A percentile compares a stretch with the other conserved stretches of the same genome.
Evolutionary conservation across 2,113 vertebrate species (phyloP).

Genomic region (Hemichromis elongatus): DNA sequence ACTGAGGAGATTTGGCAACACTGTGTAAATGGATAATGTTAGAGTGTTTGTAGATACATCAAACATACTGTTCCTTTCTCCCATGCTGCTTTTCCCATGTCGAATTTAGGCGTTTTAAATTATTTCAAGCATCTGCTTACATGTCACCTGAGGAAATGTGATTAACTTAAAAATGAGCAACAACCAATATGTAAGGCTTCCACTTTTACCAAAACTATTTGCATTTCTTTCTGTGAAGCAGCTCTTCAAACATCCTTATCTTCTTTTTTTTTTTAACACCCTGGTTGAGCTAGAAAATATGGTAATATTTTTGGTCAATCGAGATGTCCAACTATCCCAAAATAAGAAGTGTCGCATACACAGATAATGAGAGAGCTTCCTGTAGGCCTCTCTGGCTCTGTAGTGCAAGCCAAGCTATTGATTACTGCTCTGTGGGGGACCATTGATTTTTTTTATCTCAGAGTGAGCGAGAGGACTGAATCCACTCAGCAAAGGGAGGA

Average conservation of each 20-base stretch:
- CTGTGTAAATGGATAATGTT: too few species aligned
- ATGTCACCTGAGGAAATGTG: background rate
- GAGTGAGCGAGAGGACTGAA: conserved; percentile 32
- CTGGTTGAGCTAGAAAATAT: background rate
- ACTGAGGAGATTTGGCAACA: too few species aligned
- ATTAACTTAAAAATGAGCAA: background rate
- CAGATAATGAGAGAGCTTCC: conserved; percentile 27
- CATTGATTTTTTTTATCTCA: conserved; percentile 54
- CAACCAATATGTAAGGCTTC: background rate
- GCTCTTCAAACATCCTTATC: background rate
- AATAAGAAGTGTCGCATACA: conserved; percentile 4
- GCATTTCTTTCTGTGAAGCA: background rate
- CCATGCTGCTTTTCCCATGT: background rate
- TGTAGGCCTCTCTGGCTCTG: background rate
- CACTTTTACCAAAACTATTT: background rate
- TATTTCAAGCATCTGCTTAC: background rate
- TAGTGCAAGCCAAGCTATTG: conserved; percentile 35
- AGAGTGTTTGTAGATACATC: too few species aligned
- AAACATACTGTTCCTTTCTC: background rate
- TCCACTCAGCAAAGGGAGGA: conserved; percentile 24
- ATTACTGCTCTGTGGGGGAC: conserved; percentile 42
- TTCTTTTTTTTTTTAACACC: background rate
- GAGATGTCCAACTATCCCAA: background rate
- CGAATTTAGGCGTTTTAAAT: rapidly evolving
- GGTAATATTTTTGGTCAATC: conserved; percentile 11